These are phyloP conservation scores for Nomada fabriciana DNA, from an alignment of 2,888 invertebrate species.

Conservation along the genomic window DNA sequence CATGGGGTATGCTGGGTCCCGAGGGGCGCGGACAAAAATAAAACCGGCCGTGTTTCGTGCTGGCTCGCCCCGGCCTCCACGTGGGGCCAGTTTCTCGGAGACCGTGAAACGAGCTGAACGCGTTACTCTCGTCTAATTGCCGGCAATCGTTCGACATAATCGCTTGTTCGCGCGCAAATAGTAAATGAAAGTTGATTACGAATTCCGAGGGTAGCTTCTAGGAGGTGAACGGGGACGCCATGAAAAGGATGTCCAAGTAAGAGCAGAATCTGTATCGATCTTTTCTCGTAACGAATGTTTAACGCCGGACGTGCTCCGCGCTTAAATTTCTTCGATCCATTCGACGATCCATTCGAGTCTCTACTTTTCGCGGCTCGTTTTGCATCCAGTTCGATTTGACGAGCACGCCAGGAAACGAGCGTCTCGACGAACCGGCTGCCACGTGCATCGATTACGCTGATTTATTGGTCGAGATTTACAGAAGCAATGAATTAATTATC, in stretches of 20 bases:
- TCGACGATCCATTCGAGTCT: not conserved
- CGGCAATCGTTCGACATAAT: not conserved
- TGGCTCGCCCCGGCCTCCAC: conserved; percentile 52
- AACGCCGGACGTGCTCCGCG: no score
- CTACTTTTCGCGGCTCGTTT: not conserved
- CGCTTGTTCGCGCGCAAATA: not conserved
- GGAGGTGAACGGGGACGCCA: not conserved
- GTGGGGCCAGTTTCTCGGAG: conserved; percentile 57
- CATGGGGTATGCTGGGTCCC: conserved; percentile 42
- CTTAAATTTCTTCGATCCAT: not conserved
- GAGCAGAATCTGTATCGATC: conserved; percentile 6
- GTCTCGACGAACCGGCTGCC: conserved; percentile 13
- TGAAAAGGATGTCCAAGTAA: conserved; percentile 65
- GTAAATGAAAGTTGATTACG: not conserved
- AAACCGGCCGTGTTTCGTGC: conserved; percentile 37
- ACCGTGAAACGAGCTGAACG: conserved; percentile 19
- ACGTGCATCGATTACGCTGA: conserved; percentile 30
- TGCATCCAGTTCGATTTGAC: not conserved
- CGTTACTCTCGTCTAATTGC: not conserved
- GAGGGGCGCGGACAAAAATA: conserved; percentile 42
- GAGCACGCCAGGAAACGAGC: not conserved
- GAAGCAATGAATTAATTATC: conserved; percentile 29
- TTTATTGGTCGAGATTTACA: conserved; percentile 25
- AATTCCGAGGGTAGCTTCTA: no score
- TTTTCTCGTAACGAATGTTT: no score